Evolutionary conservation across 2,797 vertebrate genomes (phyloP).

Genomic region (Coregonus suidteri): DNA sequence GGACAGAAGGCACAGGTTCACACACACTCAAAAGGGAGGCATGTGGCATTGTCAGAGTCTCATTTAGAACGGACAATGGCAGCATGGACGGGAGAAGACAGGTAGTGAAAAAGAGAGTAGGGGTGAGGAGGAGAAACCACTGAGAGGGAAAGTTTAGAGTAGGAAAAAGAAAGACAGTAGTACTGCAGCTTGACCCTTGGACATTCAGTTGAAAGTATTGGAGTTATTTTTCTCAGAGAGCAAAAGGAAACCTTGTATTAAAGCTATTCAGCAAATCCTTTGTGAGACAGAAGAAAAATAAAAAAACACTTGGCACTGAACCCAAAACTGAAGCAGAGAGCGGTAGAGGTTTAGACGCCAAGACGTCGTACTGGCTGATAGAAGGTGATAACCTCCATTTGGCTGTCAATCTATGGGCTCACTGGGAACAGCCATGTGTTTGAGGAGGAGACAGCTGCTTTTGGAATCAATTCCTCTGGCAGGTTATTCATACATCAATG

Average conservation of each 20-base stretch:
- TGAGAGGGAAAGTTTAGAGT: not conserved
- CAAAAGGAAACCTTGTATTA: slow-evolving; percentile 16
- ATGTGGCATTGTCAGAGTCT: slow-evolving; percentile 67
- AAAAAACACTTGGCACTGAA: slow-evolving; percentile 16
- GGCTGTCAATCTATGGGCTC: slow-evolving; percentile 25
- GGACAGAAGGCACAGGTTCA: slow-evolving; percentile 28
- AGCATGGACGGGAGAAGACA: slow-evolving; percentile 59
- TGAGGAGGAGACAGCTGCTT: slow-evolving; percentile 17
- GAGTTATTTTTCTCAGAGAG: slow-evolving; percentile 26
- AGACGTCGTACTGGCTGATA: slow-evolving; percentile 9
- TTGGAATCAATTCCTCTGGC: slow-evolving; percentile 14
- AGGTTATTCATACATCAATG: slow-evolving; percentile 64
- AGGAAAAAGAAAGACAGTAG: not conserved
- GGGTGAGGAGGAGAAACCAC: not conserved
- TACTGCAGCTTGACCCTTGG: not conserved
- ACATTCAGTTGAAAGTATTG: slow-evolving; percentile 46
- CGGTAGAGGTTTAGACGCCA: not conserved
- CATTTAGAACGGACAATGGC: slow-evolving; percentile 64
- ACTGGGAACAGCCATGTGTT: slow-evolving; percentile 18
- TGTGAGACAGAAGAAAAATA: slow-evolving; percentile 37
- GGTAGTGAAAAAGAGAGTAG: not conserved
- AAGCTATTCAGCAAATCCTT: slow-evolving; percentile 15
- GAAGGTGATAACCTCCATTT: slow-evolving; percentile 21
- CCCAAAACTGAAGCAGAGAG: not conserved
- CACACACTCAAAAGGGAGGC: slow-evolving; percentile 27